Evolutionary conservation across 1,140 invertebrate species (phyloP), one percentile per base, ranked within the genome.

Genomic region (Diachasma alloeum): DNA sequence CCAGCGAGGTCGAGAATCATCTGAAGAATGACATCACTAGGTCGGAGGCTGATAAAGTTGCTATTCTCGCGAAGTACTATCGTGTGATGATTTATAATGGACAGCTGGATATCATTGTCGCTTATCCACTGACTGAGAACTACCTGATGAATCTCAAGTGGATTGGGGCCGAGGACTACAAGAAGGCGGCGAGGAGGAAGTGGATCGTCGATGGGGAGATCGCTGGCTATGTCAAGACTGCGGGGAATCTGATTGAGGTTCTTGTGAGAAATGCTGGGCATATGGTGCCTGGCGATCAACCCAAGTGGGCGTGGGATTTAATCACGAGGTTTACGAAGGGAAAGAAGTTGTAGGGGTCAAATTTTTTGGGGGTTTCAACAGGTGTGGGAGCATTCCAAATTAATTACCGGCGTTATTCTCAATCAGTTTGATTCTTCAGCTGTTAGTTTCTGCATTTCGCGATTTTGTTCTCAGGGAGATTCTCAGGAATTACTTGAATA

Each of bases 91-190:
- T 95, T 68, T 97, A 96, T 84, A 96, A 93, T 83, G 96, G 96
- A 0, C 95, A 97, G 83, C 83, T 97, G 44, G 96, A 97, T 84
- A 94, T 97, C 17, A 96, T 97, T 81, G 93, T 96, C 1, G 93
- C 95, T 0, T 96, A 96, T 86, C 93, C 95, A 0, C 82, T 94
- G 37, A 96, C 95, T 0, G 91, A 93, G 63, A 94, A 93, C 79
- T 96, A 94, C 83, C 84, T 97, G 8, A 88, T 88, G 39, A 87
- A 92, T 10, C 84, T 97, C 0, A 90, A 94, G 46, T 97, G 96
- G 91, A 86, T 90, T 26, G 92, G 92, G 0, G 87, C 92, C 0
- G 89, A 92, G 0, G 89, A 91, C 6, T 97, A 95, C 83, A 92
- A 91, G 78, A 91, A 87, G 42, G 92, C 94, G 0, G 84, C 91